Conservation (phyloP, 2,797 vertebrate species). For the Enteromius unitaeniatus region DNA sequence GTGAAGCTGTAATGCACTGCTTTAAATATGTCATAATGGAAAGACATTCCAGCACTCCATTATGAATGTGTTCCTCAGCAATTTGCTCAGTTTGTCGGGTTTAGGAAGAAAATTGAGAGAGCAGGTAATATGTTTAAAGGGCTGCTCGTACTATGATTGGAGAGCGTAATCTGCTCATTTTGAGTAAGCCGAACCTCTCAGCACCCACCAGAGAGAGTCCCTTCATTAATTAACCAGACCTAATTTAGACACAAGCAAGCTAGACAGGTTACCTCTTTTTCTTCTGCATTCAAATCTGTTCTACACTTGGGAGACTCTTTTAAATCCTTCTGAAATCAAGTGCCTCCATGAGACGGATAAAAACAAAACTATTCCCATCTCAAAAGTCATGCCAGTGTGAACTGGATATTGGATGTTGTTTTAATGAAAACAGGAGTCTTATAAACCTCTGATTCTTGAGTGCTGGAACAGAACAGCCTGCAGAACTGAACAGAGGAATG, state of each 20-base stretch:
- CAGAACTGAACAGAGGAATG: neutral
- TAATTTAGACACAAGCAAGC: slow-evolving; percentile 61
- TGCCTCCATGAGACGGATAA: slow-evolving; percentile 47
- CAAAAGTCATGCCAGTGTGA: slow-evolving; percentile 16
- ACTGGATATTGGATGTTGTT: slow-evolving; percentile 23
- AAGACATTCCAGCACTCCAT: slow-evolving; percentile 57
- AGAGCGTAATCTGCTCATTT: slow-evolving; percentile 42
- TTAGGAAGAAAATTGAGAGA: slow-evolving; percentile 48
- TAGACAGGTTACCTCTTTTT: slow-evolving; percentile 59
- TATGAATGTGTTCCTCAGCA: slow-evolving; percentile 62
- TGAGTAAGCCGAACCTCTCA: slow-evolving; percentile 40
- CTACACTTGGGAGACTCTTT: slow-evolving; percentile 28
- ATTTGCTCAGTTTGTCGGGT: slow-evolving; percentile 63
- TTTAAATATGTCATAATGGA: slow-evolving; percentile 58
- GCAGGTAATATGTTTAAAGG: slow-evolving; percentile 48
- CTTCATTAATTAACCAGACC: slow-evolving; percentile 60
- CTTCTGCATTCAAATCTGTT: slow-evolving; percentile 38
- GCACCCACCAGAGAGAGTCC: slow-evolving; percentile 48
- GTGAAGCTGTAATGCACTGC: slow-evolving; percentile 36
- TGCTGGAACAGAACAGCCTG: slow-evolving; percentile 9
- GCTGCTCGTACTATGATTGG: slow-evolving; percentile 46
- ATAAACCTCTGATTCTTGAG: slow-evolving; percentile 13
- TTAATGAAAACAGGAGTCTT: slow-evolving; percentile 14
- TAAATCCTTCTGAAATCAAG: slow-evolving; percentile 49
- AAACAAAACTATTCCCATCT: slow-evolving; percentile 34